Base-by-base conservation (phyloP, 2,113 vertebrate genomes). In the Nematolebias whitei region DNA sequence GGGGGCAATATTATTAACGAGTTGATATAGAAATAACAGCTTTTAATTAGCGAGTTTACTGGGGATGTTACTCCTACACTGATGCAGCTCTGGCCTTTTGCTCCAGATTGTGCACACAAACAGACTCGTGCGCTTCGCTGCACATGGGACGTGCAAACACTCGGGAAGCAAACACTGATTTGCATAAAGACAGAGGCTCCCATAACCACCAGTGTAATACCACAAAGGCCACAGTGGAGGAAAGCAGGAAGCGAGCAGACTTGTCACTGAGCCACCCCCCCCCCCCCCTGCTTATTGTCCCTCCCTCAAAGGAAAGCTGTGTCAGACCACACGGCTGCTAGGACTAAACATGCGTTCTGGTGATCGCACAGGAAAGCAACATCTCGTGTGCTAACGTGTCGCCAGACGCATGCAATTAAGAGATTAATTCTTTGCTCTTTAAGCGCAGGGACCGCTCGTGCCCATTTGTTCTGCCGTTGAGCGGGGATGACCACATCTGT, bases 141-240 rank as follows among this genome's bases (percentile, higher is more conserved):
- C 74, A 75, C 78, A 72, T 6, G 58, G 49, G 67, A 68, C 56
- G 72, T 23, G 64, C 68, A 75, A 45, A 72, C 71, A 70, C 79
- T 70, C 29, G 68, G 78, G 76, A 76, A 24, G 59, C 67, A 81
- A 79, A 71, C 54, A 51, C 49, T 53, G 71, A 83, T 90, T 87
- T 86, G 88, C 86, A 86, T 90, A 47, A 67, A 75, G 77, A 62
- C 63, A 53, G 70, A 68, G 75, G 75, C 79, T 76, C 79, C 73
- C 78, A 54, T 62, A 70, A 50, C 78, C 79, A 70, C 82, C 65
- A 74, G 82, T 52, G 71, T 64, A 51, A 70, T 40, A 39, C 82
- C 78, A 78, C 82, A 81, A 85, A 84, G 79, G 71, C 78, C 82
- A 45, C 82, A 71, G 49, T 54, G 69, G 72, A 32, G 76, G 64